Evolutionary conservation across 2,888 invertebrate species (phyloP), one percentile per base, ranked within the genome.

Genomic region (Micropterix aruncella): DNA sequence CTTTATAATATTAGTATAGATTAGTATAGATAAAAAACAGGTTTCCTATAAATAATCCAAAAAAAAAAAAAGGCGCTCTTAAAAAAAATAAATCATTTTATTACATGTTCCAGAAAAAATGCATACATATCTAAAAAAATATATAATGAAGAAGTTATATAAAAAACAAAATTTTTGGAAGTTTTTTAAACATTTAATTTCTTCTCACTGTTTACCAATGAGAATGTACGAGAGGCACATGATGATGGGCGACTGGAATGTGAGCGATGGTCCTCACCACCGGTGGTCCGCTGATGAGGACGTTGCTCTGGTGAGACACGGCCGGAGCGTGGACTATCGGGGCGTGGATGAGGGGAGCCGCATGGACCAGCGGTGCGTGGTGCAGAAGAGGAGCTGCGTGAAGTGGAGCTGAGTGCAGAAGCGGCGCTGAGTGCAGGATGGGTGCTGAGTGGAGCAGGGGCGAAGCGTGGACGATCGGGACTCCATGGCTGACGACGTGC

Each of bases 401-500:
- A 5, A 27, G 27, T 12, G 27, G 27, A 7, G 27, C 27, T 5
- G 27, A 27, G 27, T 5, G 27, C 5, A 27, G 5, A 12, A 27
- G 5, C 7, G 27, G 27, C 27, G 27, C 27, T 12, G 27, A 27
- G n/a, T 54, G 54, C 27, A 48, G 45, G 36, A 43, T 41, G 41
- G 55, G 55, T 15, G 54, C 54, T 40, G 52, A 48, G 18, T 51
- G 47, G 18, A 51, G 46, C 3, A 53, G 50, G 2, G 52, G 55
- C 4, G 53, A 54, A 39, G 52, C 50, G 45, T 16, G 17, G 19
- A 27, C 12, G 12, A 27, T 27, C 12, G 27, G 27, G 7, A 40
- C 44, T 37, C 46, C 18, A 12, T 42, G 36, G 43, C 43, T 42
- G 62, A 60, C 48, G 62, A 58, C 27, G 56, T 54, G 43, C 61